A percentile compares a stretch with the other conserved stretches of the same genome.
phyloP scores from a whole-genome alignment of 2,113 vertebrate species.

The Zootoca vivipara region DNA sequence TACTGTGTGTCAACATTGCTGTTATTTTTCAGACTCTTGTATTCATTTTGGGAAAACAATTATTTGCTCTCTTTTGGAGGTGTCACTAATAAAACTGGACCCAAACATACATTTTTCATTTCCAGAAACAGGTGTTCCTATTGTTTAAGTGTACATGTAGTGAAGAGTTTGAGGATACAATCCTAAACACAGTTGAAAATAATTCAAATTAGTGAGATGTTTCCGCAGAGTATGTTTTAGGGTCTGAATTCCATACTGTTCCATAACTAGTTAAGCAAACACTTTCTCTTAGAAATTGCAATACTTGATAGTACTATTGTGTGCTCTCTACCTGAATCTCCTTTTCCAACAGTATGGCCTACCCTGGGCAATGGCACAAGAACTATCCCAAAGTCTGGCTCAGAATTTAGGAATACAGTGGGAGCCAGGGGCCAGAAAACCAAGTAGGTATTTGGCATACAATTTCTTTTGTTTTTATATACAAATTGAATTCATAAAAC shows the following conservation, averaged over 20 bases:
- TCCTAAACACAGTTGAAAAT: not conserved
- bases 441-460: slow-evolving; percentile 80
- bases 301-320: slow-evolving; percentile 55
- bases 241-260: not conserved
- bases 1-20: not conserved
- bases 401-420: slow-evolving; percentile 98
- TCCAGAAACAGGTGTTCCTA: not conserved
- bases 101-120: not conserved
- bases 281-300: slow-evolving; percentile 43
- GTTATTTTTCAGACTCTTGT: not conserved
- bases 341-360: slow-evolving; percentile 85
- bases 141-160: slow-evolving; percentile 4
- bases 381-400: slow-evolving; percentile 91
- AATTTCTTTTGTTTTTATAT: slow-evolving; percentile 39
- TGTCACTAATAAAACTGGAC: not conserved
- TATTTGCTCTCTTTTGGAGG: not conserved
- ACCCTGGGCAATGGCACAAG: slow-evolving; percentile 86
- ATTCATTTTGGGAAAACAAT: not conserved
- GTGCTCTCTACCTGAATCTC: slow-evolving; percentile 57
- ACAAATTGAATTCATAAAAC: not conserved
- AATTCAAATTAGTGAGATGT: not conserved
- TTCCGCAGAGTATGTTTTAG: not conserved
- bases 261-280: slow-evolving; percentile 22
- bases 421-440: slow-evolving; percentile 89
- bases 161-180: not conserved